Base-by-base conservation (phyloP, 1,140 invertebrate genomes). In the Adelges cooleyi region DNA sequence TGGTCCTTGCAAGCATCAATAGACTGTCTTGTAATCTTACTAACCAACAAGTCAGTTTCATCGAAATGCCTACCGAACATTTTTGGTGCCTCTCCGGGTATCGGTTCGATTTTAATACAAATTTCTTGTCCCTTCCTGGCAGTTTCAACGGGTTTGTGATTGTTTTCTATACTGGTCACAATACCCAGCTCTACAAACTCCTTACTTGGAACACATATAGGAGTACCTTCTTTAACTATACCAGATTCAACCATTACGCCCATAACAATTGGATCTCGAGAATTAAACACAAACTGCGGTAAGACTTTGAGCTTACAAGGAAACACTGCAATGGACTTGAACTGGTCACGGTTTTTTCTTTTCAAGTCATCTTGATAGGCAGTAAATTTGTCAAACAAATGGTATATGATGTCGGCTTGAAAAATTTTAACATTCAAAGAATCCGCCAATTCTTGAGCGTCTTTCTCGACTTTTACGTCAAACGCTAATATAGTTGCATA, bases 341-440 rank as follows among this genome's bases (percentile, higher is more conserved):
- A 89, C 74, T 98, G 91, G 69, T 97, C 92, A 13, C 94, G 83
- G 73, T 95, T 96, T 74, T 87, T 86, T 71, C 86, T 83, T 73
- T 89, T 93, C n/a, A 98, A 77, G 70, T 98, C 92, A 56, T 98
- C 93, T 59, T 92, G 80, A 75, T 95, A 98, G 17, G 87, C 86
- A 68, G 86, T 95, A 78, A 99, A 99, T 74, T 90, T 89, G 77
- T 99, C 96, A 78, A 98, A 98, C 67, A 99, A 78, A 80, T 99
- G 97, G 78, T 99, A 99, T 72, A 99, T 99, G 74, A 99, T 99
- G 76, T 99, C 95, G 2, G 97, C 97, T 66, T 95, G 89, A 82
- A 99, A 99, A 72, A 99, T 95, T 77, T 89, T 93, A 44, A 99
- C 93, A 56, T 91, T 92, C 46, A 95, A 74, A 51, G 84, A 83